These are phyloP conservation scores for Mionectes olivaceus DNA, from an alignment of 2,797 vertebrate species.

Conservation along the genomic window DNA sequence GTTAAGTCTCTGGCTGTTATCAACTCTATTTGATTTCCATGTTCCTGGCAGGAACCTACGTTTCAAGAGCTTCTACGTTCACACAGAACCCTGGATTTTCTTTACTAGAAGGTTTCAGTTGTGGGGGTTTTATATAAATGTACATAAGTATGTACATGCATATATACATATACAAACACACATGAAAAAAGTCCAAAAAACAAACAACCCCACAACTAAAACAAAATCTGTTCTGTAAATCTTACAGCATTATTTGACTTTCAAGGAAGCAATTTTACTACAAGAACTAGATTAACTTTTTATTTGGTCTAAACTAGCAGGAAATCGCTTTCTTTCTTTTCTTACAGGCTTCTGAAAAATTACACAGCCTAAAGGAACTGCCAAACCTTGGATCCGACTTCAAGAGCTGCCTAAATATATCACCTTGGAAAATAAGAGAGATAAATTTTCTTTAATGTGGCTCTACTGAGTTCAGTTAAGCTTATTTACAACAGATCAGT, in stretches of 20 bases:
- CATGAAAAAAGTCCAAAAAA: too few relatives aligned
- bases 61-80: background rate
- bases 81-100: background rate
- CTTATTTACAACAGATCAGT: background rate
- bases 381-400: background rate
- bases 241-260: background rate
- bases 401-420: background rate
- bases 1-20: background rate
- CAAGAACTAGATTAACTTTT: background rate
- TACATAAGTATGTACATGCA: background rate
- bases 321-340: background rate
- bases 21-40: background rate
- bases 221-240: background rate
- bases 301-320: background rate
- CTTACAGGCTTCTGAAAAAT: background rate
- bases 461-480: background rate
- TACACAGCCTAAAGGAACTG: background rate
- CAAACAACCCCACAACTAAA: background rate
- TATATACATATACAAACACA: accelerated
- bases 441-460: background rate
- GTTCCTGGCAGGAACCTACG: background rate
- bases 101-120: background rate
- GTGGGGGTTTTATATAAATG: background rate
- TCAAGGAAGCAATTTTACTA: background rate
- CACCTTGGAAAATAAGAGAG: background rate